These are phyloP conservation scores for Leuciscus waleckii DNA, from an alignment of 2,797 vertebrate species.

Conservation along the genomic window DNA sequence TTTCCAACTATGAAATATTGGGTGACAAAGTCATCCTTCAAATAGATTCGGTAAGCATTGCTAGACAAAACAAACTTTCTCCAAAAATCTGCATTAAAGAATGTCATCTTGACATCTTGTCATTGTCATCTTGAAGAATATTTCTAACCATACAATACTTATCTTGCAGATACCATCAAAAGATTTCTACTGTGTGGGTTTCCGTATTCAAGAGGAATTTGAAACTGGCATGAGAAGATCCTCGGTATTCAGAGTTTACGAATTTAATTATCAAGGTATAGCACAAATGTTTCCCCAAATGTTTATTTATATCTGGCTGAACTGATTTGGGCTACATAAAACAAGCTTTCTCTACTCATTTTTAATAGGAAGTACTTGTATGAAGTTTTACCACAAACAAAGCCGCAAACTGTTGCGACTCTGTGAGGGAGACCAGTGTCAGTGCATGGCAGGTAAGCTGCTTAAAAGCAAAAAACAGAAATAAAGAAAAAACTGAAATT, in stretches of 20 bases:
- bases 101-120: no score
- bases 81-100: neutral
- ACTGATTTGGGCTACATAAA: neutral
- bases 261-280: slow-evolving; percentile 85
- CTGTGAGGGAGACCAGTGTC: slow-evolving; percentile 85
- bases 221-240: slow-evolving; percentile 77
- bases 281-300: neutral
- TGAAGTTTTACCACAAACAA: slow-evolving; percentile 79
- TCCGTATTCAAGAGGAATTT: slow-evolving; percentile 83
- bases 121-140: neutral
- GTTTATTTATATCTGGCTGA: neutral
- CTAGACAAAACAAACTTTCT: neutral
- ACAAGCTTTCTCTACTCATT: slow-evolving; percentile 1
- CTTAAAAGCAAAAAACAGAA: neutral
- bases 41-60: slow-evolving; percentile 75
- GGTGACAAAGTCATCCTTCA: slow-evolving; percentile 84
- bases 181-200: slow-evolving; percentile 82
- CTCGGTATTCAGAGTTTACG: slow-evolving; percentile 85
- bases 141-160: neutral
- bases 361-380: slow-evolving; percentile 84
- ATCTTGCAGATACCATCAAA: slow-evolving; percentile 82
- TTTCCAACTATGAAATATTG: slow-evolving; percentile 82
- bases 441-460: slow-evolving; percentile 89
- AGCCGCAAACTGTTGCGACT: slow-evolving; percentile 80
- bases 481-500: neutral